These are phyloP conservation scores for Lasioglossum zephyrum DNA, from an alignment of 2,888 invertebrate species.

Conservation along the genomic window DNA sequence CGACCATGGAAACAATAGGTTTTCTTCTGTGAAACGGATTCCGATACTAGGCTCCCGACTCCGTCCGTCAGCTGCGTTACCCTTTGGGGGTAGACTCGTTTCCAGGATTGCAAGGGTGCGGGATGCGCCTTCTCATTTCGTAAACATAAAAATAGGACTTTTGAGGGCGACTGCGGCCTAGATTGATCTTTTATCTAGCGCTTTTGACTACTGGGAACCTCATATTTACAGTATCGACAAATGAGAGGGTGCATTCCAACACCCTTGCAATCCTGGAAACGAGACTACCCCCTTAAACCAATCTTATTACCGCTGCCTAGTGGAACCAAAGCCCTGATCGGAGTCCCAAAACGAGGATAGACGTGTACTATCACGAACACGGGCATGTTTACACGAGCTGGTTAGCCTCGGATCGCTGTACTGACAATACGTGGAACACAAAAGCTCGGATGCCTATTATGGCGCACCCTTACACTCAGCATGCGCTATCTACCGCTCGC, in stretches of 20 bases:
- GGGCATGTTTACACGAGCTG: neutral
- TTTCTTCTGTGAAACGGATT: neutral
- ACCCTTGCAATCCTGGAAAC: too few species aligned
- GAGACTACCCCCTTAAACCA: neutral
- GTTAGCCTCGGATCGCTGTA: neutral
- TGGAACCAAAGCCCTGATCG: neutral
- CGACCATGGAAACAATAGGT: neutral
- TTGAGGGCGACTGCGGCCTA: too few species aligned
- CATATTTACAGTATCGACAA: too few species aligned
- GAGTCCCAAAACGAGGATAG: neutral
- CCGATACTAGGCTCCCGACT: neutral
- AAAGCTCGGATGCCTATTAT: neutral
- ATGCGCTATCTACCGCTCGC: neutral
- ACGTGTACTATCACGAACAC: too few species aligned
- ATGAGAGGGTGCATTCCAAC: too few species aligned
- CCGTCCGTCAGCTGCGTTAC: neutral
- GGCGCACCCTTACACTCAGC: neutral
- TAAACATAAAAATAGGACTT: too few species aligned
- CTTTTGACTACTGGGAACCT: too few species aligned
- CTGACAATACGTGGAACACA: neutral
- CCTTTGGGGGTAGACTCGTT: too few species aligned
- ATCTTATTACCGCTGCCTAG: neutral
- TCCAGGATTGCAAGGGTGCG: too few species aligned
- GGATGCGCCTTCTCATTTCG: too few species aligned
- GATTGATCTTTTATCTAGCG: too few species aligned